Conservation (phyloP, 2,113 vertebrate species). For the Charadrius vociferus region DNA sequence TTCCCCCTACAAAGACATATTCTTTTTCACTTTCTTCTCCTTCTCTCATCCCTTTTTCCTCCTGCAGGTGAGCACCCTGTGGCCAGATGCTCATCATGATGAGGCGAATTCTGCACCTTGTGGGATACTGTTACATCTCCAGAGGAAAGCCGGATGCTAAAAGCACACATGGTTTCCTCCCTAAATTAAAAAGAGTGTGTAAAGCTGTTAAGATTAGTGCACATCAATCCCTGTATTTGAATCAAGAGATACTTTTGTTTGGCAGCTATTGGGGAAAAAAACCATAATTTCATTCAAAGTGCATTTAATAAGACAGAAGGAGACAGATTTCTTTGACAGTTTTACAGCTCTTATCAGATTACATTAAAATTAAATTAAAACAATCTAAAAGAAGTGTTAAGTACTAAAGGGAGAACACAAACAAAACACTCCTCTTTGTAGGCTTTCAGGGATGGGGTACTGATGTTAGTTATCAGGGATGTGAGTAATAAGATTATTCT, state of each 20-base stretch:
- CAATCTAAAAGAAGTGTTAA: slow-evolving; percentile 36
- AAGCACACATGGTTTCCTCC: neutral
- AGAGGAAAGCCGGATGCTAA: neutral
- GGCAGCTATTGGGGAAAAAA: neutral
- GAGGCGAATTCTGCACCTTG: neutral
- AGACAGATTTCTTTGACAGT: slow-evolving; percentile 22
- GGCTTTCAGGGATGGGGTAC: neutral
- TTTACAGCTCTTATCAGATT: slow-evolving; percentile 43
- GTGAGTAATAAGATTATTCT: neutral
- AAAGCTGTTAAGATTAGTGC: neutral
- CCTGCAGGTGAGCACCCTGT: neutral
- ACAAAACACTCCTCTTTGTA: slow-evolving; percentile 8
- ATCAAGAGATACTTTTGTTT: slow-evolving; percentile 6
- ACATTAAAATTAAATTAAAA: slow-evolving; percentile 52
- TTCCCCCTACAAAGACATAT: fast-evolving
- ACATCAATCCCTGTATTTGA: neutral
- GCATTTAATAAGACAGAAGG: neutral
- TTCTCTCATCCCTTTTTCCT: neutral
- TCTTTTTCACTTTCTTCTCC: neutral
- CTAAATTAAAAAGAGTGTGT: neutral
- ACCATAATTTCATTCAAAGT: neutral
- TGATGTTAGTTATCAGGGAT: neutral
- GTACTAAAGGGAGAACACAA: slow-evolving; percentile 7
- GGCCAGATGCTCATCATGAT: neutral
- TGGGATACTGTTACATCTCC: neutral